phyloP scores from a whole-genome alignment of 2,113 vertebrate genomes.

The Prolemur simus region DNA sequence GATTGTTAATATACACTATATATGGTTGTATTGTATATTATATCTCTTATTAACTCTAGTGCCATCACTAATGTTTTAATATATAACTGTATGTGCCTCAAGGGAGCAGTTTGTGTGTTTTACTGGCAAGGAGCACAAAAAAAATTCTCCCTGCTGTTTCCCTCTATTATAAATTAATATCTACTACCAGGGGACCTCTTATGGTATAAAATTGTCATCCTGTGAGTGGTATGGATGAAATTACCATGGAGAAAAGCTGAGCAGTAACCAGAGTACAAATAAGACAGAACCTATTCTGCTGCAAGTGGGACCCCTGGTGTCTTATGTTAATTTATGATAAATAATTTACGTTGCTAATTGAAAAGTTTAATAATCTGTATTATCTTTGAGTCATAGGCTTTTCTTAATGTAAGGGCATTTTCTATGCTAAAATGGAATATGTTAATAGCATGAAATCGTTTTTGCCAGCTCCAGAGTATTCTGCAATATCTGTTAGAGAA shows the following conservation, averaged over 20 bases:
- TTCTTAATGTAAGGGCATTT: conserved; percentile 6
- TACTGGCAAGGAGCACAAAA: conserved; percentile 77
- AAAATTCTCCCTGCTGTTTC: conserved; percentile 80
- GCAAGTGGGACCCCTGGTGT: conserved; percentile 40
- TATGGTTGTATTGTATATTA: conserved; percentile 74
- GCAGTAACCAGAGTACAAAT: conserved; percentile 56
- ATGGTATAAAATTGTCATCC: conserved; percentile 81
- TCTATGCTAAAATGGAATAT: rapidly evolving
- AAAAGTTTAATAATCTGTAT: conserved; percentile 71
- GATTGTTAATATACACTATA: conserved; percentile 63
- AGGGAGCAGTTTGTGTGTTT: conserved; percentile 83
- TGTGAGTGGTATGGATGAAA: conserved; percentile 76
- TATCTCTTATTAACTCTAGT: conserved; percentile 81
- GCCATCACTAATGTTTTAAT: conserved; percentile 82
- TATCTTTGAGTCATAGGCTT: conserved; percentile 61
- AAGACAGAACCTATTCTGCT: conserved; percentile 64
- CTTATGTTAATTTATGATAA: conserved; percentile 78
- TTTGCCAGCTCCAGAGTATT: neutral
- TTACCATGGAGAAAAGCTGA: conserved; percentile 72
- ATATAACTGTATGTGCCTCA: conserved; percentile 76
- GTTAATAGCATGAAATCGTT: conserved; percentile 25
- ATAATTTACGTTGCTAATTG: conserved; percentile 80
- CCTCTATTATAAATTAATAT: conserved; percentile 85
- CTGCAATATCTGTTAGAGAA: neutral
- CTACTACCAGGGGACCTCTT: conserved; percentile 82